Conservation (phyloP, 2,888 invertebrate genomes). For the Congeria kusceri region DNA sequence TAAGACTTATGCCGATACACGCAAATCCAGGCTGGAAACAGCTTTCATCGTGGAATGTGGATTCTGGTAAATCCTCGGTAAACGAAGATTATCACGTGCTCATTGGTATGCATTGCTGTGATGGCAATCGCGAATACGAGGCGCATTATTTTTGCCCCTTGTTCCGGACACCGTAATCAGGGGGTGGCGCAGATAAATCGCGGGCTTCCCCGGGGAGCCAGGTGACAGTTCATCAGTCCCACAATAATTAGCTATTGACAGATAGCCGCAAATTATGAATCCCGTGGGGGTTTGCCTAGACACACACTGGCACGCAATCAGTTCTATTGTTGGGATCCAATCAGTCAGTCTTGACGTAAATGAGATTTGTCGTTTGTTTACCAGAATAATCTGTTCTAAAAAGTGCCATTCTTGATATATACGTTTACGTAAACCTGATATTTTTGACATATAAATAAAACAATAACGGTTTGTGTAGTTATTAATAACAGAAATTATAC, state of each 20-base stretch:
- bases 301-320: slow-evolving; percentile 17
- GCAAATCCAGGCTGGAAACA: no score
- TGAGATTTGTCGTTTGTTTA: no score
- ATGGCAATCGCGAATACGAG: slow-evolving; percentile 5
- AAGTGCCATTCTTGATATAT: no score
- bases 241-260: slow-evolving; percentile 40
- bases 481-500: no score
- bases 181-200: slow-evolving; percentile 33
- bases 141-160: background rate
- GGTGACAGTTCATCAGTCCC: slow-evolving; percentile 34
- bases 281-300: slow-evolving; percentile 14
- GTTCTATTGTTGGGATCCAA: slow-evolving; percentile 12
- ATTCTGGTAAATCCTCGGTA: background rate
- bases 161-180: slow-evolving; percentile 14
- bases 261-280: slow-evolving; percentile 42
- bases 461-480: no score
- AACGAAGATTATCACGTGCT: slow-evolving; percentile 6
- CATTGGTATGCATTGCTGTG: slow-evolving; percentile 29
- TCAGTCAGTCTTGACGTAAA: no score
- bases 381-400: no score
- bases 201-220: slow-evolving; percentile 26
- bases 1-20: no score
- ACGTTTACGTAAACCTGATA: no score
- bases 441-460: no score
- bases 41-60: no score